Evolutionary conservation across 2,797 vertebrate species (phyloP), one percentile per base, ranked within the genome.

Genomic region (Ibycter americanus): DNA sequence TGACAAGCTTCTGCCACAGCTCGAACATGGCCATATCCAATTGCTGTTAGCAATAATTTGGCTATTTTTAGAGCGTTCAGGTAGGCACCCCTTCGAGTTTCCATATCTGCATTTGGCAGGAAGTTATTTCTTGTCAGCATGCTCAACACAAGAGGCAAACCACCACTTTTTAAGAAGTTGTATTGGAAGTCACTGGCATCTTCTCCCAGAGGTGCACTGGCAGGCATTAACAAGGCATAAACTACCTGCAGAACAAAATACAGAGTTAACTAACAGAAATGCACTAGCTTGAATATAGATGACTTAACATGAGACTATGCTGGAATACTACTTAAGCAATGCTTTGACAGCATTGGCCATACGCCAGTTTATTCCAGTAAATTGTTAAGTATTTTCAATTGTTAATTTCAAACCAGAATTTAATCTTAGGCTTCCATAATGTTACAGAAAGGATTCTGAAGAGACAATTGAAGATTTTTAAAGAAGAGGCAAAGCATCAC

Each of bases 81-180:
- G 98, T 99, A 99, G 93, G 99, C 99, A 96, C 99, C 99, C 77
- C 99, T 99, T 83, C 99, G 98, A 44, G 99, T 99, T 98, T 99
- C 99, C 99, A 99, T 99, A 97, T 99, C 99, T 27, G 99, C 99
- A 46, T 99, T 99, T 94, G 99, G 99, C 95, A 99, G 98, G 97
- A 99, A 99, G 98, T 99, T 99, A 98, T 99, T 99, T 97, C 99
- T 98, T 63, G 99, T 99, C 96, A 99, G 99, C 99, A 99, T 99
- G 98, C 99, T 99, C 98, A 99, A 93, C 51, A 99, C 99, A 91
- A 99, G 98, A 72, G 99, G 99, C 74, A 99, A 98, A 58, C 99
- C 99, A 62, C 99, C 99, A 38, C 99, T 99, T 98, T 99, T 99
- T 91, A 99, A 97, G 97, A 99, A 99, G 98, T 99, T 99, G 97